Percentiles rank a stretch among this genome's conserved stretches.
These are phyloP conservation scores for Nesogale talazaci DNA, from an alignment of 2,113 vertebrate genomes.

Conservation along the genomic window DNA sequence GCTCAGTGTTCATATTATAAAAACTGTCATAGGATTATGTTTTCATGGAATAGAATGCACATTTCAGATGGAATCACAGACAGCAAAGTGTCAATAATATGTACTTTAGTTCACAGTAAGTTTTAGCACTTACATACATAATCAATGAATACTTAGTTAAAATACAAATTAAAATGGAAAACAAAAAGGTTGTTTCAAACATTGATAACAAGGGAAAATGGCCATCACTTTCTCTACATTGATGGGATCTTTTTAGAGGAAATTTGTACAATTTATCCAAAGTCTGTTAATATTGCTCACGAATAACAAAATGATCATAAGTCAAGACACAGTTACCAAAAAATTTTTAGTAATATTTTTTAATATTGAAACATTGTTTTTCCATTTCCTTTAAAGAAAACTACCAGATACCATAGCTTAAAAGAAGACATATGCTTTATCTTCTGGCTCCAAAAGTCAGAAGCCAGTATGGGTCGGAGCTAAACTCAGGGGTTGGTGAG, in stretches of 20 bases:
- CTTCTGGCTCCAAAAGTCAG: background rate
- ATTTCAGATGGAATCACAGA: constrained; percentile 15
- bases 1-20: background rate
- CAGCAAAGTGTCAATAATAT: background rate
- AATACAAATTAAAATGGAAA: constrained; percentile 44
- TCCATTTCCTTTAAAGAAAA: background rate
- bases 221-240: background rate
- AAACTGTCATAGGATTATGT: constrained; percentile 28
- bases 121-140: background rate
- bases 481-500: background rate
- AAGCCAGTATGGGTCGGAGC: background rate
- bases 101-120: background rate
- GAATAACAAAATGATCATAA: background rate
- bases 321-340: background rate
- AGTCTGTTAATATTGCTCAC: background rate
- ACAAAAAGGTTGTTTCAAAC: background rate
- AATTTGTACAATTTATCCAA: background rate
- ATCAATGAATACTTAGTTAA: background rate
- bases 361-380: constrained; percentile 7
- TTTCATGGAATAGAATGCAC: constrained; percentile 52
- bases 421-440: background rate
- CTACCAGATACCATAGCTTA: too few species aligned
- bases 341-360: constrained; percentile 16
- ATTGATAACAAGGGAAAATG: background rate
- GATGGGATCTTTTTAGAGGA: background rate